Evolutionary conservation across 2,888 invertebrate genomes (phyloP), one percentile per base, ranked within the genome.

Genomic region (Parnassius apollo): DNA sequence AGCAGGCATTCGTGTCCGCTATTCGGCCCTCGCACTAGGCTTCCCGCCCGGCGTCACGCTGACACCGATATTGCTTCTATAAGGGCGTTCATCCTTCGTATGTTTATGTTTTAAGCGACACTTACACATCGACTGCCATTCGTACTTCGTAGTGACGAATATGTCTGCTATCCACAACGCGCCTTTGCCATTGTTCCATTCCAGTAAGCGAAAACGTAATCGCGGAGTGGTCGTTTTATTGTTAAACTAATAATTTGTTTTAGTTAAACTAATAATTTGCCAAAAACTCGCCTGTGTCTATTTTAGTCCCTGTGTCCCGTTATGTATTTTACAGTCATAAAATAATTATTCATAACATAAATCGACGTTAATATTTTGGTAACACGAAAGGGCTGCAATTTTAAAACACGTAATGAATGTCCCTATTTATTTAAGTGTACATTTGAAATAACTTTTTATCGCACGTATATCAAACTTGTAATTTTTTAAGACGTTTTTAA

Each of bases 1-100:
- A 89, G 86, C 79, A 85, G 91, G 91, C 88, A 91, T 91, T 88
- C 73, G 89, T 84, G 85, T 88, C 91, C 91, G 91, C 91, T 91
- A 91, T 85, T 85, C 82, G 88, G 87, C 83, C 87, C 87, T 84
- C 79, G 73, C 72, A 71, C 61, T 56, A 52, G 56, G 65, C 65
- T 50, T 59, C 64, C 72, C 68, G 71, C 75, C 78, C 81, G 80
- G 75, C 76, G 79, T 78, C 81, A 80, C 80, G 77, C 80, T 90
- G 91, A 88, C 90, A 90, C 86, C 82, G 73, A 89, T 90, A 83
- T 71, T 70, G 70, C 72, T 71, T 80, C 86, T 88, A 87, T 87
- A 82, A 79, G 81, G 85, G 86, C 69, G 74, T 71, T 75, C 75
- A 66, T 74, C 74, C 76, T 71, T 72, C 72, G 65, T 68, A 67